Base-by-base conservation (phyloP, 2,113 vertebrate genomes). In the Phyllostomus discolor region DNA sequence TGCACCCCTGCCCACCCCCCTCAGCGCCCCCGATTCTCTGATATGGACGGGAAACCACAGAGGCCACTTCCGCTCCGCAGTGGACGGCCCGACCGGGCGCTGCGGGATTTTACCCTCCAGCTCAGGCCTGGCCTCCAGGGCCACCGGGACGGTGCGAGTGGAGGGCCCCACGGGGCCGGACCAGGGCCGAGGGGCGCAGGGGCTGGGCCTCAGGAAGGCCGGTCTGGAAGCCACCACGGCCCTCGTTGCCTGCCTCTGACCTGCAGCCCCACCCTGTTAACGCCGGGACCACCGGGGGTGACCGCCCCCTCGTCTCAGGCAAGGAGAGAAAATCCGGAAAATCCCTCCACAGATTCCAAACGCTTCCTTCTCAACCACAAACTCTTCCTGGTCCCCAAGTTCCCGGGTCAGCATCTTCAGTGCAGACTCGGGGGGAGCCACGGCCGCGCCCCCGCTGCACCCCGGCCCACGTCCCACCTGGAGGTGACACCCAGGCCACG, bases 401-500 rank as follows among this genome's bases (percentile, higher is more conserved):
- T 57, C 57, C 89, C n/a, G 20, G 46, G 8, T 19, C 41, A 17
- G 17, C 3, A 16, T 15, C 54, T 33, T n/a, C 5, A 8, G 83
- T 28, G 16, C 16, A 62, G 81, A 73, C 24, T 26, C 24, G 3
- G 57, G 24, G 10, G 22, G 57, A 59, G 24, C 57, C 26, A 26
- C 9, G 6, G 57, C 16, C 7, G 9, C 26, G 57, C 57, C 57
- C 57, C 24, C 24, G 7, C 57, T 57, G 20, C 22, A 1, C 70
- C 70, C 70, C 12, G 38, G 38, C 20, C 70, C 70, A n/a, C 16
- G 7, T 1, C 3, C 46, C 20, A 19, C 38, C 35, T n/a, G 35
- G 15, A 50, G 59, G 35, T 38, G 26, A 97, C 96, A 98, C 46
- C 31, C 9, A n/a, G 95, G 33, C 76, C 83, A 90, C 94, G n/a